Evolutionary conservation across 1,140 invertebrate genomes (phyloP).

Genomic region (Hylaeus volcanicus): DNA sequence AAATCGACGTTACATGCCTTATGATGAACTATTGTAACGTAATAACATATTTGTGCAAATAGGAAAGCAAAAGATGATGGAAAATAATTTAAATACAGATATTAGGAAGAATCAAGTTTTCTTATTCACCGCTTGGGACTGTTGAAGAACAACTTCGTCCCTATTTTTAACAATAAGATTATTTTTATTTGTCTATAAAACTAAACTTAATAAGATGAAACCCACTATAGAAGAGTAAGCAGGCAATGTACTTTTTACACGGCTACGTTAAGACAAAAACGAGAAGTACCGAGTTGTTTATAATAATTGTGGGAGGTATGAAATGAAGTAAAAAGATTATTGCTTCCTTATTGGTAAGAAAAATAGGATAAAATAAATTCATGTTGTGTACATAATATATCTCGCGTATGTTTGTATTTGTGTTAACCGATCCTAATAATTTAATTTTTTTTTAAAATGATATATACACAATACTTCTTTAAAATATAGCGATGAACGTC

Average conservation of each 20-base stretch:
- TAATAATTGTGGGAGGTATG: slow-evolving; percentile 59
- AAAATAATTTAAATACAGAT: slow-evolving; percentile 55
- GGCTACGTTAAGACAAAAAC: slow-evolving; percentile 55
- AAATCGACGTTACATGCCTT: slow-evolving; percentile 20
- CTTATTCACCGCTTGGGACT: slow-evolving; percentile 41
- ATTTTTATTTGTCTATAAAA: slow-evolving; percentile 75
- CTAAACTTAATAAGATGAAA: slow-evolving; percentile 64
- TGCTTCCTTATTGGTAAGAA: slow-evolving; percentile 75
- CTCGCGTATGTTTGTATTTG: slow-evolving; percentile 58
- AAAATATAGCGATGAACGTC: slow-evolving; percentile 54
- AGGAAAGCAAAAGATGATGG: slow-evolving; percentile 53
- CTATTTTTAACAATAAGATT: slow-evolving; percentile 70
- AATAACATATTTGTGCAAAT: slow-evolving; percentile 56
- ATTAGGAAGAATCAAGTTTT: slow-evolving; percentile 49
- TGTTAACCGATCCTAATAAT: slow-evolving; percentile 56
- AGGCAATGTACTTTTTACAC: slow-evolving; percentile 76
- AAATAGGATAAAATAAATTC: slow-evolving; percentile 75
- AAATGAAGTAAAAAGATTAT: slow-evolving; percentile 73
- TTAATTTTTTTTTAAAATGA: slow-evolving; percentile 44
- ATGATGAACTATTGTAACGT: slow-evolving; percentile 22
- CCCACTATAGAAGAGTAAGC: slow-evolving; percentile 65
- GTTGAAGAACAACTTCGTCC: slow-evolving; percentile 45
- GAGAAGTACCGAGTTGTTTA: slow-evolving; percentile 62
- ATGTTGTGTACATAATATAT: slow-evolving; percentile 75
- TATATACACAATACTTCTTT: slow-evolving; percentile 60